Evolutionary conservation across 2,888 invertebrate species (phyloP).

Genomic region (Chromoteleia sp.): DNA sequence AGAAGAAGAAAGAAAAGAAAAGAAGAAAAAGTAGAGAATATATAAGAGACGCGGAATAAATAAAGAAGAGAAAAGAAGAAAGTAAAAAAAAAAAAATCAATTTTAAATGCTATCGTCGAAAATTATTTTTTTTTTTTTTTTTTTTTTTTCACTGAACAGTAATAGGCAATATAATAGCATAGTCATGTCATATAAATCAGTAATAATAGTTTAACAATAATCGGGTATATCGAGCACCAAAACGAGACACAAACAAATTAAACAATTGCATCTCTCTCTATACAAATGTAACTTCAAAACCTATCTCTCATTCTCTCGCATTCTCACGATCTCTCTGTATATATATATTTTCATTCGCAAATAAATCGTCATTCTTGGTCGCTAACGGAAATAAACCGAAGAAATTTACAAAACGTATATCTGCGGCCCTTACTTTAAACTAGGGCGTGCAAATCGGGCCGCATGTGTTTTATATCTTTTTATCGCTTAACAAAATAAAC

Average conservation of each 20-base stretch:
- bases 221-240: conserved; percentile 83
- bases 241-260: conserved; percentile 78
- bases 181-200: conserved; percentile 79
- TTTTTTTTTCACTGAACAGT: conserved; percentile 77
- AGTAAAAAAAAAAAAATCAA: no score
- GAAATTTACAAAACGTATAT: conserved; percentile 48
- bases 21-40: no score
- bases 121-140: conserved; percentile 73
- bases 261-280: conserved; percentile 71
- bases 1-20: no score
- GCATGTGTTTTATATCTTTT: conserved; percentile 5
- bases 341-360: conserved; percentile 37
- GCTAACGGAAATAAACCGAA: conserved; percentile 49
- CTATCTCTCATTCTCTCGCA: conserved; percentile 43
- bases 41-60: no score
- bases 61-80: no score
- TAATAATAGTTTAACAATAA: conserved; percentile 80
- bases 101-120: conserved; percentile 79
- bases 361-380: conserved; percentile 46
- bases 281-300: conserved; percentile 68
- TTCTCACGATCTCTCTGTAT: conserved; percentile 25
- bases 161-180: conserved; percentile 80
- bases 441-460: not conserved
- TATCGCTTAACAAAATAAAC: conserved; percentile 63
- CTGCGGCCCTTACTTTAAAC: not conserved